A percentile compares a stretch with the other conserved stretches of the same genome.
Evolutionary conservation across 2,797 vertebrate genomes (phyloP).

Genomic region (Enteromius afrohamiltoni): DNA sequence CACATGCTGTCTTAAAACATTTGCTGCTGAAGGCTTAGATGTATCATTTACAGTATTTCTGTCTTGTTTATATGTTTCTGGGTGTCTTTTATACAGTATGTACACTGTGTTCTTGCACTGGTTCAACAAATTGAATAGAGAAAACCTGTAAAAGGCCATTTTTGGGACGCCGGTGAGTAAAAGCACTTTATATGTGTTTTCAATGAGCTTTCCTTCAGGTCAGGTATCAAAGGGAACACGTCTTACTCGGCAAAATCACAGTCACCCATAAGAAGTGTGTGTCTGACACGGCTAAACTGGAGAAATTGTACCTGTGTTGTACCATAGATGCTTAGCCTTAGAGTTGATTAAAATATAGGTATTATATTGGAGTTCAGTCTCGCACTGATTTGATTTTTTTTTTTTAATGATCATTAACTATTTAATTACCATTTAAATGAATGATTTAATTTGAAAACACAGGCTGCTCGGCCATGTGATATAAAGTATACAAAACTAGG

Average conservation of each 20-base stretch:
- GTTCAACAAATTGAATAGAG: neutral
- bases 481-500: neutral
- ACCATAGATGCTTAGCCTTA: neutral
- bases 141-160: slow-evolving; percentile 13
- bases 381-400: neutral
- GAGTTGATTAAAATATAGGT: neutral
- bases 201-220: slow-evolving; percentile 27
- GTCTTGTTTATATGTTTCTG: slow-evolving; percentile 17
- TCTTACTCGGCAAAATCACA: slow-evolving; percentile 16
- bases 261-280: neutral
- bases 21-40: slow-evolving; percentile 43
- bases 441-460: neutral
- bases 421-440: slow-evolving; percentile 13
- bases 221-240: slow-evolving; percentile 16
- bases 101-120: slow-evolving; percentile 5
- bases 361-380: neutral
- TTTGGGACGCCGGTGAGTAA: slow-evolving; percentile 11
- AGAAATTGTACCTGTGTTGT: slow-evolving; percentile 16
- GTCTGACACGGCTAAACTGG: slow-evolving; percentile 14
- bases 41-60: slow-evolving; percentile 33
- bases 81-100: slow-evolving; percentile 12
- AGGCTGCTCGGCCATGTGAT: neutral
- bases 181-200: slow-evolving; percentile 46
- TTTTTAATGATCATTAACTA: neutral
- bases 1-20: slow-evolving; percentile 14